Evolutionary conservation across 2,797 vertebrate genomes (phyloP).

Genomic region (Sternotherus odoratus): DNA sequence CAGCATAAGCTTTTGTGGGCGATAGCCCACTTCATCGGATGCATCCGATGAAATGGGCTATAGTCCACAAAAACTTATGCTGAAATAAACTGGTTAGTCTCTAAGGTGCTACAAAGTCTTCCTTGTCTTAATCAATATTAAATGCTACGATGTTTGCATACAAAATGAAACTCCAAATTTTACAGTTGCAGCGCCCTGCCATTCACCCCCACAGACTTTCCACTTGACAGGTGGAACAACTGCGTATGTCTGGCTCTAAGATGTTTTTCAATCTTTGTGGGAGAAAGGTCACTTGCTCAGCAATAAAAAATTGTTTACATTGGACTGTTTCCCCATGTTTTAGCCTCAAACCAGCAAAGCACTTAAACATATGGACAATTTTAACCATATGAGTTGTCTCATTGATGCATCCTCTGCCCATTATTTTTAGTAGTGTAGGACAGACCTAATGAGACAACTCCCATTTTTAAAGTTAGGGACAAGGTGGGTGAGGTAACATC

Average conservation of each 20-base stretch:
- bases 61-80: no score
- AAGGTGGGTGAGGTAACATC: accelerated
- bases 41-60: no score
- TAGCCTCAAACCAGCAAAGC: background rate
- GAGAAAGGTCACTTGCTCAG: accelerated
- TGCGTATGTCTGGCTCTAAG: background rate
- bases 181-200: background rate
- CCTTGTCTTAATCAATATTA: accelerated
- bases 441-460: background rate
- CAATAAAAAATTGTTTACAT: background rate
- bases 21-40: no score
- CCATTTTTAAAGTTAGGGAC: background rate
- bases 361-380: background rate
- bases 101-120: no score
- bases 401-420: background rate
- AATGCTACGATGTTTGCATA: background rate
- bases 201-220: background rate
- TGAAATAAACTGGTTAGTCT: no score
- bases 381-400: background rate
- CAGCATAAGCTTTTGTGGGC: no score
- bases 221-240: background rate
- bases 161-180: background rate
- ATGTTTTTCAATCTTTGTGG: background rate
- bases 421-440: background rate
- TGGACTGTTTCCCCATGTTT: background rate